Evolutionary conservation across 2,797 vertebrate genomes (phyloP).

Genomic region (Pangasius larnaudii): DNA sequence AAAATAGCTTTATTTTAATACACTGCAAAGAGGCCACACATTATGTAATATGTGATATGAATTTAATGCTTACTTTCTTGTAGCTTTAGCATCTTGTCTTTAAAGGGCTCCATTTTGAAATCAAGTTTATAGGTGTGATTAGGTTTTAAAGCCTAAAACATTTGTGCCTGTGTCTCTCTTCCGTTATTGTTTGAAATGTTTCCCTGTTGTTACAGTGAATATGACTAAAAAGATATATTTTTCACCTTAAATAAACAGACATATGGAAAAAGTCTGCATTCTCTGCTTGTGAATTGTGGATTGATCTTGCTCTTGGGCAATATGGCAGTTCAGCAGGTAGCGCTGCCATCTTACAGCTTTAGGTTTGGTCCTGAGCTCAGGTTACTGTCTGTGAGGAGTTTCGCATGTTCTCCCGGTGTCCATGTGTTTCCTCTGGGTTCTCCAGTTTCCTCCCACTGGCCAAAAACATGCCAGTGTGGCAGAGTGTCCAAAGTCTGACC

Average conservation of each 20-base stretch:
- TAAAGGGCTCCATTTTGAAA: slow-evolving; percentile 18
- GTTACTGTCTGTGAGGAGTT: neutral
- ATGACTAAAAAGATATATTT: slow-evolving; percentile 59
- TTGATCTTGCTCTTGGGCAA: neutral
- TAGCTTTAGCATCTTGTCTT: neutral
- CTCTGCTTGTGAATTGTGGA: neutral
- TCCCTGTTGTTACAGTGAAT: slow-evolving; percentile 63
- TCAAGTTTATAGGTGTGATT: neutral
- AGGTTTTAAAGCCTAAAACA: neutral
- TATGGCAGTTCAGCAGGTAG: neutral
- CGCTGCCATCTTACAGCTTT: neutral
- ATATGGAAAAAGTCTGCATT: slow-evolving; percentile 31
- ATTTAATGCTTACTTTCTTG: neutral
- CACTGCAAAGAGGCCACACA: neutral
- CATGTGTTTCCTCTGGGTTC: neutral
- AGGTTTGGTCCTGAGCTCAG: neutral
- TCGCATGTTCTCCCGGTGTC: neutral
- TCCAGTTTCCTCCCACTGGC: neutral
- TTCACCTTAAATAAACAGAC: slow-evolving; percentile 69
- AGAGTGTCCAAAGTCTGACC: neutral
- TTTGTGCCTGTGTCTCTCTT: slow-evolving; percentile 34
- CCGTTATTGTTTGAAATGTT: slow-evolving; percentile 42
- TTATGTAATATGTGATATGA: neutral
- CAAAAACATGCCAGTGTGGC: neutral
- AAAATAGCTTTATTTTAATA: slow-evolving; percentile 18